Percentiles rank a stretch among this genome's conserved stretches.
Conservation (phyloP, 2,888 invertebrate genomes). For the Polyploca ridens region DNA sequence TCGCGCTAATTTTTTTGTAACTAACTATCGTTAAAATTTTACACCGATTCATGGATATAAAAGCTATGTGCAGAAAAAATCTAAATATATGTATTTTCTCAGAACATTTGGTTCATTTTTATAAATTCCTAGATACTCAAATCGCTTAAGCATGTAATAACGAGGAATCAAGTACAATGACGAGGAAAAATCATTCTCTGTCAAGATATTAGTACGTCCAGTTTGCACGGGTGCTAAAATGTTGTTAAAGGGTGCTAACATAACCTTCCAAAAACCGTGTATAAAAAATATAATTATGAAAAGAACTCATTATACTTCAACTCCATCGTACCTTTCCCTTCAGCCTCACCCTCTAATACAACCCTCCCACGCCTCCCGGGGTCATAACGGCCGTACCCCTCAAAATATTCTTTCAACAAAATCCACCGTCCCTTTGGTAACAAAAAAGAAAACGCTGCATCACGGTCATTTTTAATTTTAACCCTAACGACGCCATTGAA, state of each 20-base stretch:
- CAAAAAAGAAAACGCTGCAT: slow-evolving; percentile 81
- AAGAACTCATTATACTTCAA: slow-evolving; percentile 75
- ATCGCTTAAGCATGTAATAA: no score
- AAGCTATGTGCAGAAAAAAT: no score
- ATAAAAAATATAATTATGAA: slow-evolving; percentile 62
- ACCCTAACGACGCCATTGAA: slow-evolving; percentile 80
- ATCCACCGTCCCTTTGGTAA: slow-evolving; percentile 63
- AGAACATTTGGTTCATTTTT: no score
- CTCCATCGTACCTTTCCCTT: slow-evolving; percentile 65
- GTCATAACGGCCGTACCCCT: slow-evolving; percentile 71
- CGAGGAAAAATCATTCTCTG: no score
- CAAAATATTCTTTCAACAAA: slow-evolving; percentile 79
- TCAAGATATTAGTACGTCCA: background rate
- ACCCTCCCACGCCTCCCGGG: slow-evolving; percentile 71
- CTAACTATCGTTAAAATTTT: background rate
- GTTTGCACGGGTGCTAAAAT: background rate
- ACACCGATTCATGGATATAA: no score
- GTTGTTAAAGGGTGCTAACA: slow-evolving; percentile 8
- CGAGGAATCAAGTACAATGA: no score
- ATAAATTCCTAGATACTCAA: no score
- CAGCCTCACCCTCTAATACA: slow-evolving; percentile 61
- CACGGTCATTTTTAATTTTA: slow-evolving; percentile 82
- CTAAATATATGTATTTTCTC: no score
- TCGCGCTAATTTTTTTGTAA: background rate
- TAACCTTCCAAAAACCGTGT: slow-evolving; percentile 25